Evolutionary conservation across 2,797 vertebrate species (phyloP).

Genomic region (Bradypodion ventrale): DNA sequence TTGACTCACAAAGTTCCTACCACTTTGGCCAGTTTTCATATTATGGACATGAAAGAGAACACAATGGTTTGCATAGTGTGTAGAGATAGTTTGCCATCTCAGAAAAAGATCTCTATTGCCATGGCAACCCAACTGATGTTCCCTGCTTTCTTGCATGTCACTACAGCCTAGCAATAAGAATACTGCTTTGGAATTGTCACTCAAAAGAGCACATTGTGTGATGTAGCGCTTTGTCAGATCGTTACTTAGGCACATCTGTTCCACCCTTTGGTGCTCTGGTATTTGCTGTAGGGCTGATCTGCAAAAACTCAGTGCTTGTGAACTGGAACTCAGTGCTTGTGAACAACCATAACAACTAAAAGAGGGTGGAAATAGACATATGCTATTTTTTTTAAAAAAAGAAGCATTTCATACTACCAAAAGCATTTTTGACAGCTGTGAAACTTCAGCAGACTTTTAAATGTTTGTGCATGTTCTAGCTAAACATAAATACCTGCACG

Average conservation of each 20-base stretch:
- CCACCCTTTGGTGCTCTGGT: neutral
- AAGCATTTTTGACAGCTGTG: neutral
- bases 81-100: no score
- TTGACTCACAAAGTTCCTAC: neutral
- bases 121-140: neutral
- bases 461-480: neutral
- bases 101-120: neutral
- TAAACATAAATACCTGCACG: neutral
- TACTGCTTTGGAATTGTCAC: neutral
- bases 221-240: neutral
- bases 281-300: neutral
- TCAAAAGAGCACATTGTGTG: neutral
- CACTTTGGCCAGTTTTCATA: neutral
- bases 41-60: no score
- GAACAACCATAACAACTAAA: neutral
- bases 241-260: neutral
- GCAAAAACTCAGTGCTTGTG: neutral
- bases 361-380: neutral
- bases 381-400: neutral
- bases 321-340: neutral
- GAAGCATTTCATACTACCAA: neutral
- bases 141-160: slow-evolving; percentile 19
- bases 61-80: neutral
- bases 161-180: neutral
- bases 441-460: neutral